phyloP scores from a whole-genome alignment of 2,113 vertebrate genomes.

The Charadrius vociferus region DNA sequence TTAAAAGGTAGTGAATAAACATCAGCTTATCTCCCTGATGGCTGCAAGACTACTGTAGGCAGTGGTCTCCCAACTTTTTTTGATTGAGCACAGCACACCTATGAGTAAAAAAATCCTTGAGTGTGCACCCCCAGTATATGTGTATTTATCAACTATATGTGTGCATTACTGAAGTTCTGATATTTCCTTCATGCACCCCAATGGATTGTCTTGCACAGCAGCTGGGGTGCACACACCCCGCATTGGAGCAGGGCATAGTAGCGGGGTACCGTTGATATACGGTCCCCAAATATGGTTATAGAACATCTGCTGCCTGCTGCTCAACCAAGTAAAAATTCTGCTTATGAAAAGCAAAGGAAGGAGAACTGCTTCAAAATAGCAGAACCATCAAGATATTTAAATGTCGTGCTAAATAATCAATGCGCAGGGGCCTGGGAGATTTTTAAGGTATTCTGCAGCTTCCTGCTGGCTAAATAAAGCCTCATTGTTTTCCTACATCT shows the following conservation, averaged over 20 bases:
- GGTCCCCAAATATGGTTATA: background rate
- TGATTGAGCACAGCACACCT: background rate
- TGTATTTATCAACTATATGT: background rate
- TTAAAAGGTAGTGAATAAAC: background rate
- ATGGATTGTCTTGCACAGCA: background rate
- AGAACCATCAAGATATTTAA: background rate
- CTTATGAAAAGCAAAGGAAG: background rate
- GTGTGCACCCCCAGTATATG: background rate
- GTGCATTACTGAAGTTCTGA: background rate
- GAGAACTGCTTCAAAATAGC: background rate
- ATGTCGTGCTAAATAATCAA: background rate
- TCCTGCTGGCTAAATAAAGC: background rate
- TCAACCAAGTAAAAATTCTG: background rate
- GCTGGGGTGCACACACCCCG: background rate
- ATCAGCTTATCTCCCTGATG: background rate
- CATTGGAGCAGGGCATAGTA: rapidly evolving
- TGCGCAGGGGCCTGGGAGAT: background rate
- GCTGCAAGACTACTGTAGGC: background rate
- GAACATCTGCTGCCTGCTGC: background rate
- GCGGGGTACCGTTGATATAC: background rate
- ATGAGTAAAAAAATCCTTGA: background rate
- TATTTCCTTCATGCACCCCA: background rate
- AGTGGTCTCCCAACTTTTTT: background rate
- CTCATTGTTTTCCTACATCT: background rate
- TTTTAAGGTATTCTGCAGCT: background rate